Conservation (phyloP, 2,113 vertebrate species). For the Hippolais icterina region DNA sequence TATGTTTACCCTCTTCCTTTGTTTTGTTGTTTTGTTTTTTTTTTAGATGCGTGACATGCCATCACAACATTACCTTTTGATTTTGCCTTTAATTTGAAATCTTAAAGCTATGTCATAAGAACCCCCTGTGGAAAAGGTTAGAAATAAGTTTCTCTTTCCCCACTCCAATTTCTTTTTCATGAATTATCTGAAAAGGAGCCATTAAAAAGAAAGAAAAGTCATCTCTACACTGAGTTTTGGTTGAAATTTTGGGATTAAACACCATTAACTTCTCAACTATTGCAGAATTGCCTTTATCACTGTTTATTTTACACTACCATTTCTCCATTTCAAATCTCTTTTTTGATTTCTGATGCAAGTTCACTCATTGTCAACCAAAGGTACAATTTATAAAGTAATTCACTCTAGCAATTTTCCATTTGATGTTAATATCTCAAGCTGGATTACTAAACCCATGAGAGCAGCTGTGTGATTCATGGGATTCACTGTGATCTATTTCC, state of each 20-base stretch:
- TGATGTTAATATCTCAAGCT: background rate
- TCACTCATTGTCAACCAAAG: background rate
- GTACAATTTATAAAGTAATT: background rate
- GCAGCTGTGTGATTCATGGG: background rate
- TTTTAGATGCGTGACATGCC: background rate
- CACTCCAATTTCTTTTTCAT: rapidly evolving
- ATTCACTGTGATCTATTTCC: background rate
- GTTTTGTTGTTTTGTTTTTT: background rate
- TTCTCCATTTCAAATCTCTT: background rate
- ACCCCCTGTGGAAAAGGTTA: background rate
- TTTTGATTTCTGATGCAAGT: background rate
- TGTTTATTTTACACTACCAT: background rate
- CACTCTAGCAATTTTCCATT: background rate
- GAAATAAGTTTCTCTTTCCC: background rate
- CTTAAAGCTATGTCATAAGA: background rate
- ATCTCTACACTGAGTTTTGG: background rate
- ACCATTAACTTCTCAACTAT: background rate
- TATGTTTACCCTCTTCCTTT: background rate
- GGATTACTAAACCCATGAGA: background rate
- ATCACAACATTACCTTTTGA: background rate
- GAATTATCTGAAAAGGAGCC: background rate
- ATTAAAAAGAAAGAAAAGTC: background rate
- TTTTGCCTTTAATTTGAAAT: background rate
- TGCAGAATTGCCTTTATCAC: background rate
- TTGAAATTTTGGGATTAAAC: background rate